These are phyloP conservation scores for Perognathus longimembris DNA, from an alignment of 2,113 vertebrate genomes.

Conservation along the genomic window DNA sequence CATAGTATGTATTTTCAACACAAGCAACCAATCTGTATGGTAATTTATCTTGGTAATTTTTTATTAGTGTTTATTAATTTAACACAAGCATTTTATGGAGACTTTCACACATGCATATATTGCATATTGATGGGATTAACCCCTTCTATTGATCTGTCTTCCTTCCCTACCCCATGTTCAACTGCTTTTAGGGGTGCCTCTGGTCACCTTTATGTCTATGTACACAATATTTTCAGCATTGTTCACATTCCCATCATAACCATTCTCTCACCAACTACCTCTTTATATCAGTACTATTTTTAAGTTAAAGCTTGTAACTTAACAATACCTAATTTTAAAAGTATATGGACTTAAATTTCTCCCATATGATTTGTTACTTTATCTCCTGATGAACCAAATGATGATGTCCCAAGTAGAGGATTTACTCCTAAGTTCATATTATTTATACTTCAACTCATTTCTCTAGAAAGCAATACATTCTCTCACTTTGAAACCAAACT, in stretches of 20 bases:
- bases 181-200: too few relatives aligned
- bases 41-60: not conserved
- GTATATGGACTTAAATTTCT: not conserved
- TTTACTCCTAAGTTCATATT: not conserved
- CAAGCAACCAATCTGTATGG: not conserved
- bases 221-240: too few relatives aligned
- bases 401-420: not conserved
- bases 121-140: too few relatives aligned
- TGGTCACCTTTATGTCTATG: too few relatives aligned
- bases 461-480: not conserved
- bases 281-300: too few relatives aligned
- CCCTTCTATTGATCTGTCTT: too few relatives aligned
- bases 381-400: not conserved
- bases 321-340: not conserved
- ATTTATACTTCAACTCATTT: conserved; percentile 34
- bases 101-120: too few relatives aligned
- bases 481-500: conserved; percentile 10
- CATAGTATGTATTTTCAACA: not conserved
- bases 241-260: too few relatives aligned
- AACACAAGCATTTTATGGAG: too few relatives aligned
- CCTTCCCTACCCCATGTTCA: too few relatives aligned
- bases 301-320: not conserved
- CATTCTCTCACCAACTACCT: too few relatives aligned
- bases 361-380: not conserved
- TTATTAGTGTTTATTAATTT: not conserved